Evolutionary conservation across 2,113 vertebrate species (phyloP), one percentile per base, ranked within the genome.

Genomic region (Oriolus oriolus): DNA sequence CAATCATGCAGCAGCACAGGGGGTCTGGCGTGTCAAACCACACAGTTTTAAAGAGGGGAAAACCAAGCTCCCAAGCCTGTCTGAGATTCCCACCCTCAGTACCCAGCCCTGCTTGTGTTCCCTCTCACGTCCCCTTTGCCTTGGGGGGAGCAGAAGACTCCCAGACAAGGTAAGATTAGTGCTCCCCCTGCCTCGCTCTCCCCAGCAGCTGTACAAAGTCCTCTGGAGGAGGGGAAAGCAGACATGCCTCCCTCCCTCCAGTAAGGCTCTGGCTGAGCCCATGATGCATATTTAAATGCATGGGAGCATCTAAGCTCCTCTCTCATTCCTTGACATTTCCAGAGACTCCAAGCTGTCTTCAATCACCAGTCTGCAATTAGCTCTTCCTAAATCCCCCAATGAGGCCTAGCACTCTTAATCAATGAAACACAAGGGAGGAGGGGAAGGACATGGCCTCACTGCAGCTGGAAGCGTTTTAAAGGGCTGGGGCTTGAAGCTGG

Each of bases 251-350:
- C 23, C 63, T 41, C 12, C 26, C n/a, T 41, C 65, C 70, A 47
- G 13, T 12, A 77, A 69, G 42, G 82, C 59, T 70, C 54, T 74
- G 70, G 19, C 87, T 88, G 66, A 94, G 84, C 21, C 8, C 0
- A 13, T 3, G 8, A 41, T 56, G 68, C 75, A 59, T 86, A 90
- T 96, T 96, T 93, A 96, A 92, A 96, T 93, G 93, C 96, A 96
- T 0, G 1, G 85, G 64, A 97, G 90, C 90, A 92, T 70, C 73
- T 71, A 74, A 94, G 79, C 88, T 94, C 3, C 2, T 83, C 71
- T 94, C 85, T 93, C 95, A 88, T 95, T 96, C 93, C 90, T 96
- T 96, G 95, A 95, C 95, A 96, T 96, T 97, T 96, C 60, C 80
- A 96, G 93, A 74, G 64, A 95, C 85, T 95, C 90, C 87, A 94